Evolutionary conservation across 2,888 invertebrate genomes (phyloP).

Genomic region (Acrocera orbiculus): DNA sequence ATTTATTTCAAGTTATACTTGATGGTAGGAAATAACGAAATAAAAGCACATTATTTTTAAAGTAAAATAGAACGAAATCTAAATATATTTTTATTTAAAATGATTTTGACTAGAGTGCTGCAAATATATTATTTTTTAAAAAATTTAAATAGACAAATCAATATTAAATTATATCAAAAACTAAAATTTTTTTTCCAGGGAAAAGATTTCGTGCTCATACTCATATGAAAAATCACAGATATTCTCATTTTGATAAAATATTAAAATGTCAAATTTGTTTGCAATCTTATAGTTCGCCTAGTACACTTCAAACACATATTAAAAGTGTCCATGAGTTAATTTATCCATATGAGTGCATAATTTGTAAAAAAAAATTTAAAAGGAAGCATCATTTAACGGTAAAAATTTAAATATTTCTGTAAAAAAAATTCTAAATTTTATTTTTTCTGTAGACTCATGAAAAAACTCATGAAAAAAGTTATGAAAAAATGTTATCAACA

Average conservation of each 20-base stretch:
- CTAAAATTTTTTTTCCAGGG: slow-evolving; percentile 9
- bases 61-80: too few relatives aligned
- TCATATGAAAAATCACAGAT: slow-evolving; percentile 19
- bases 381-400: slow-evolving; percentile 20
- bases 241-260: slow-evolving; percentile 17
- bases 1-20: too few relatives aligned
- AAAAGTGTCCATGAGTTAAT: slow-evolving; percentile 17
- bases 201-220: slow-evolving; percentile 18
- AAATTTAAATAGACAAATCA: not conserved
- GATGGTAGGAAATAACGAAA: too few relatives aligned
- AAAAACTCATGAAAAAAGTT: slow-evolving; percentile 2
- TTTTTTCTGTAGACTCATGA: too few relatives aligned
- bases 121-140: too few relatives aligned
- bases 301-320: slow-evolving; percentile 17
- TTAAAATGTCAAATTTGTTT: slow-evolving; percentile 18
- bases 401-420: too few relatives aligned
- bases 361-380: slow-evolving; percentile 18
- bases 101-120: too few relatives aligned
- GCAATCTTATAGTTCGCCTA: slow-evolving; percentile 18
- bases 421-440: too few relatives aligned
- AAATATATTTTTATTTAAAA: too few relatives aligned
- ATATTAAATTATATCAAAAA: not conserved
- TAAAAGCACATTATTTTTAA: too few relatives aligned
- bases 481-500: slow-evolving; percentile 1
- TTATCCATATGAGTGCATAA: slow-evolving; percentile 16